A percentile compares a stretch with the other conserved stretches of the same genome.
These are phyloP conservation scores for Parasteatoda lunata DNA, from an alignment of 2,888 invertebrate species.

Conservation along the genomic window DNA sequence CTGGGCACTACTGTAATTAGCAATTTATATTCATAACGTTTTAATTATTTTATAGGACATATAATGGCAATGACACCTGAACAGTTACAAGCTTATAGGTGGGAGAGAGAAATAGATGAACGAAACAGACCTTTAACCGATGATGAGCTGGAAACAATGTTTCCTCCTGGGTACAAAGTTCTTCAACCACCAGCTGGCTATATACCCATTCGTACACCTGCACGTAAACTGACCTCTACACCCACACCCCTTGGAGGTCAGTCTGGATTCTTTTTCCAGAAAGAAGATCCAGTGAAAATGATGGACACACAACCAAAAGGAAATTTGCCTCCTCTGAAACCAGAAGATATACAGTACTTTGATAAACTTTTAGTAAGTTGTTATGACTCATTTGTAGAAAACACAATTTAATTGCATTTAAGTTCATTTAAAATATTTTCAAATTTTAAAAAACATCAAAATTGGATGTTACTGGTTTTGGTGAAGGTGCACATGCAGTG, in stretches of 20 bases:
- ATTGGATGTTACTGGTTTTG: no score
- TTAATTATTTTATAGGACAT: slow-evolving; percentile 78
- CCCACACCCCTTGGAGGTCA: slow-evolving; percentile 88
- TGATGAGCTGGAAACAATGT: slow-evolving; percentile 97
- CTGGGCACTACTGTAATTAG: no score
- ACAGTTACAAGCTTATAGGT: slow-evolving; percentile 96
- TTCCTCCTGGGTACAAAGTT: slow-evolving; percentile 98
- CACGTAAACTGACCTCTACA: slow-evolving; percentile 96
- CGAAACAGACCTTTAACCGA: slow-evolving; percentile 96
- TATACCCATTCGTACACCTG: slow-evolving; percentile 96
- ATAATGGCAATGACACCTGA: slow-evolving; percentile 99
- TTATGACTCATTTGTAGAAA: not conserved
- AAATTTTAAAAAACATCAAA: no score
- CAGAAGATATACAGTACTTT: slow-evolving; percentile 99
- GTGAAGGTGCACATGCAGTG: no score
- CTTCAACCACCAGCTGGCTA: slow-evolving; percentile 96
- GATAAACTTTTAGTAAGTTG: slow-evolving; percentile 88
- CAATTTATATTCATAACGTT: not conserved
- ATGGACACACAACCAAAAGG: slow-evolving; percentile 97
- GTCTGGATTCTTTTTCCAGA: slow-evolving; percentile 96
- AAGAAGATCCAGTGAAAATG: slow-evolving; percentile 88
- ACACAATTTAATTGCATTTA: not conserved
- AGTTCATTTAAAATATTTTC: no score
- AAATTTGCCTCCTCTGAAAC: slow-evolving; percentile 98
- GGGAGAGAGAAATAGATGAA: slow-evolving; percentile 99